A percentile compares a stretch with the other conserved stretches of the same genome.
Conservation (phyloP, 2,888 invertebrate species). For the Platycnemis pennipes region DNA sequence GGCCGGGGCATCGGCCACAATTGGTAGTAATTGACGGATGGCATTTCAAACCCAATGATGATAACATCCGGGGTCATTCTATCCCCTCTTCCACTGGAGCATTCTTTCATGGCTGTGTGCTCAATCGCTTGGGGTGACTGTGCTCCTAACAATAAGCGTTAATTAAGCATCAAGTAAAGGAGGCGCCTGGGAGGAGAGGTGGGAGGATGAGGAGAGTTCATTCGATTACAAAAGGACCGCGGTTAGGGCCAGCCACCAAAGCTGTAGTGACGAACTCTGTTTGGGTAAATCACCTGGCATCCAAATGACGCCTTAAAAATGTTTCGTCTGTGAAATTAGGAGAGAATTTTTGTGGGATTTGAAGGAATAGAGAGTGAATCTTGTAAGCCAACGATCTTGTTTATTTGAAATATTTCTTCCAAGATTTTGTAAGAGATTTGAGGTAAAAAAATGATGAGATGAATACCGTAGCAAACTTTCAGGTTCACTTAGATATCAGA, state of each 20-base stretch:
- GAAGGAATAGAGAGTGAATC: too few relatives aligned
- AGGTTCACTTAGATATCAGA: too few relatives aligned
- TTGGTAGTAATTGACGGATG: constrained; percentile 52
- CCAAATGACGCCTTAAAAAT: too few relatives aligned
- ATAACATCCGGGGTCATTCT: constrained; percentile 3
- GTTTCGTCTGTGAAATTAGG: too few relatives aligned
- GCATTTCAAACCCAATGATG: constrained; percentile 44
- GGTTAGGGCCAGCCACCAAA: neutral
- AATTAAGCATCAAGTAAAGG: neutral
- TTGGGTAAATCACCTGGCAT: neutral
- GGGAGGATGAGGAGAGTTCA: neutral
- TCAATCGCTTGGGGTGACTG: neutral
- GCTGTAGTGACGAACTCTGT: neutral
- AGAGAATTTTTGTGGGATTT: too few relatives aligned
- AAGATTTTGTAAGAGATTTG: too few relatives aligned
- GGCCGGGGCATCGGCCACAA: constrained; percentile 27
- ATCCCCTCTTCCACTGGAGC: neutral
- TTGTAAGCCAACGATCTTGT: too few relatives aligned
- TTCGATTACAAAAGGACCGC: neutral
- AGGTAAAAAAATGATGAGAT: too few relatives aligned
- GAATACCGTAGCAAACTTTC: too few relatives aligned
- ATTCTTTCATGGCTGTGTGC: neutral
- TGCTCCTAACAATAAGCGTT: neutral
- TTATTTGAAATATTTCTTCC: too few relatives aligned
- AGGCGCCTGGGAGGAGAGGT: neutral